Conservation (phyloP, 2,113 vertebrate species). For the Pachypanchax playfairii region DNA sequence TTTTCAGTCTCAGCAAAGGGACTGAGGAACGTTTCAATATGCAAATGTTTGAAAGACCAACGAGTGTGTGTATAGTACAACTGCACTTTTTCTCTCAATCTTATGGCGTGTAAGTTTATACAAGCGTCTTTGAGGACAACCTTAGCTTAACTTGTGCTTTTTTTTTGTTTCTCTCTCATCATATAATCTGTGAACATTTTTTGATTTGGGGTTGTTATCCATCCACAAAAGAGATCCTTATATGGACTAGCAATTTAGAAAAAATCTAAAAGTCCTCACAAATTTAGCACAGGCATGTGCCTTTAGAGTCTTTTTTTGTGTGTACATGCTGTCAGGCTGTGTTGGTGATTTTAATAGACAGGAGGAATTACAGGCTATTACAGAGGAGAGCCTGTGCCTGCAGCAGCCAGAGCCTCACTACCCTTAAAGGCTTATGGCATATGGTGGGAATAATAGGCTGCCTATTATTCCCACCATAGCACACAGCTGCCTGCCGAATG, state of each 20-base stretch:
- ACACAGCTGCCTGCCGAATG: constrained; percentile 56
- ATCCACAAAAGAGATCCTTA: neutral
- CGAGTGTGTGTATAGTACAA: neutral
- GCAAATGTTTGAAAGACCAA: constrained; percentile 24
- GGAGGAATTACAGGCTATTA: constrained; percentile 76
- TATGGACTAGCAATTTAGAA: neutral
- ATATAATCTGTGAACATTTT: neutral
- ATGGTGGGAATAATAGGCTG: constrained; percentile 57
- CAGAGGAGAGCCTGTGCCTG: constrained; percentile 64
- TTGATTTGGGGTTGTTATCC: neutral
- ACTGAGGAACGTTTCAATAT: constrained; percentile 1
- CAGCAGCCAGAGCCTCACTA: constrained; percentile 56
- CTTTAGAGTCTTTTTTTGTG: constrained; percentile 21
- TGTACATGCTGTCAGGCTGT: constrained; percentile 49
- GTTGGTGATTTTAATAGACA: constrained; percentile 71
- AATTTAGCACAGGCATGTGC: constrained; percentile 7
- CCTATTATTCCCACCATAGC: constrained; percentile 58
- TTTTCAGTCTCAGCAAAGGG: constrained; percentile 16
- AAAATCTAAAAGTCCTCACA: constrained; percentile 1
- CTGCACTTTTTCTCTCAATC: neutral
- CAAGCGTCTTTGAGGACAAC: neutral
- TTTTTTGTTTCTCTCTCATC: neutral
- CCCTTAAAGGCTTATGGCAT: constrained; percentile 65
- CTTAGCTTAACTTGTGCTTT: neutral
- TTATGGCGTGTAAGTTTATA: neutral